Evolutionary conservation across 2,797 vertebrate genomes (phyloP).

Genomic region (Cyprinodon diabolis): DNA sequence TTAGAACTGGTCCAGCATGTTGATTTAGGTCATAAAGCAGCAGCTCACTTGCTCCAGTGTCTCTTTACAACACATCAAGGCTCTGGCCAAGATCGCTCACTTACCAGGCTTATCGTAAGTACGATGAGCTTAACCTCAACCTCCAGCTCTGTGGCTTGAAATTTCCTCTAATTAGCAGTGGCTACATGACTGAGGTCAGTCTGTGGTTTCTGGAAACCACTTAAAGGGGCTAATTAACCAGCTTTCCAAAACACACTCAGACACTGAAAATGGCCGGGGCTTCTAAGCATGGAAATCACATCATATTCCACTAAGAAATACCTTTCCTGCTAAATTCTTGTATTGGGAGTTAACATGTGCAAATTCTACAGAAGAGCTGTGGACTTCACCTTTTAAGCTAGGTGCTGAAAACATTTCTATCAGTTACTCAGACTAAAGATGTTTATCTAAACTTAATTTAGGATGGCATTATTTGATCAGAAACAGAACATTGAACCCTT

Average conservation of each 20-base stretch:
- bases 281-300: constrained; percentile 43
- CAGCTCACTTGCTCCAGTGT: constrained; percentile 51
- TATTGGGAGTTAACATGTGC: neutral
- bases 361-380: constrained; percentile 18
- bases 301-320: constrained; percentile 38
- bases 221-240: constrained; percentile 61
- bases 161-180: constrained; percentile 69
- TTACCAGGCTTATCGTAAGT: constrained; percentile 64
- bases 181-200: constrained; percentile 58
- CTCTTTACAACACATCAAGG: constrained; percentile 45
- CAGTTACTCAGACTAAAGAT: constrained; percentile 56
- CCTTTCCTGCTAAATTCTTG: constrained; percentile 35
- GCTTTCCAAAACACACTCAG: constrained; percentile 59
- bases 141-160: constrained; percentile 48
- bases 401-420: constrained; percentile 51
- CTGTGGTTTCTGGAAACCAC: constrained; percentile 63
- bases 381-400: constrained; percentile 24
- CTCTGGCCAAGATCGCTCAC: constrained; percentile 54
- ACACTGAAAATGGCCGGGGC: neutral
- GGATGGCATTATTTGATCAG: neutral
- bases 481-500: neutral
- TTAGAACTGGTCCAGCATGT: constrained; percentile 4
- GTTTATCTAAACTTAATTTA: constrained; percentile 54
- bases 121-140: constrained; percentile 70
- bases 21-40: constrained; percentile 43